phyloP scores from a whole-genome alignment of 2,888 invertebrate genomes.

The Steromphala cineraria region DNA sequence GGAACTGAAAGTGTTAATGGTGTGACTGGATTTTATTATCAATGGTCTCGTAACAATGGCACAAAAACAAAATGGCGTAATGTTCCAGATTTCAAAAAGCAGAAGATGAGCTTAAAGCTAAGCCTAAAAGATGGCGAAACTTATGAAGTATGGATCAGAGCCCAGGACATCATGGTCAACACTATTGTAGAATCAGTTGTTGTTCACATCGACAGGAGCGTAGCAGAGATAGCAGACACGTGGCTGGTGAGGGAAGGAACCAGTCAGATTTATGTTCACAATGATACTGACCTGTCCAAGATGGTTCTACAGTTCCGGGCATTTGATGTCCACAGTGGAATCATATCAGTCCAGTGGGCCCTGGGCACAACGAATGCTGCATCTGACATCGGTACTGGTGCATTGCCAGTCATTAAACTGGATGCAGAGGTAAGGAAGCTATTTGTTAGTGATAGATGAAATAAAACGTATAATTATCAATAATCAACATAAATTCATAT shows the following conservation, averaged over 20 bases:
- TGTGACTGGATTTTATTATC: slow-evolving; percentile 31
- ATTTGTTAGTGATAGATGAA: too few relatives aligned
- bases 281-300: too few relatives aligned
- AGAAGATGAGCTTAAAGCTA: slow-evolving; percentile 32
- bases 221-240: too few relatives aligned
- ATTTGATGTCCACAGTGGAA: too few relatives aligned
- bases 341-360: slow-evolving; percentile 24
- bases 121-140: slow-evolving; percentile 30
- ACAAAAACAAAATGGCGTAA: neutral
- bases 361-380: slow-evolving; percentile 5
- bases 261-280: too few relatives aligned
- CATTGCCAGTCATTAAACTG: slow-evolving; percentile 5
- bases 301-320: too few relatives aligned
- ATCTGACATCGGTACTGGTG: slow-evolving; percentile 16
- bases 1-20: slow-evolving; percentile 48
- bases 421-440: neutral
- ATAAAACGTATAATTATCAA: too few relatives aligned
- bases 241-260: slow-evolving; percentile 42
- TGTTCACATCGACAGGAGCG: too few relatives aligned
- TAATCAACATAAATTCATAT: too few relatives aligned
- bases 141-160: too few relatives aligned
- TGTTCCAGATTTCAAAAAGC: slow-evolving; percentile 38
- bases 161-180: too few relatives aligned
- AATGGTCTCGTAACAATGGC: slow-evolving; percentile 28
- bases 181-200: too few relatives aligned